Conservation (phyloP, 2,113 vertebrate genomes). For the Psilopogon haemacephalus region DNA sequence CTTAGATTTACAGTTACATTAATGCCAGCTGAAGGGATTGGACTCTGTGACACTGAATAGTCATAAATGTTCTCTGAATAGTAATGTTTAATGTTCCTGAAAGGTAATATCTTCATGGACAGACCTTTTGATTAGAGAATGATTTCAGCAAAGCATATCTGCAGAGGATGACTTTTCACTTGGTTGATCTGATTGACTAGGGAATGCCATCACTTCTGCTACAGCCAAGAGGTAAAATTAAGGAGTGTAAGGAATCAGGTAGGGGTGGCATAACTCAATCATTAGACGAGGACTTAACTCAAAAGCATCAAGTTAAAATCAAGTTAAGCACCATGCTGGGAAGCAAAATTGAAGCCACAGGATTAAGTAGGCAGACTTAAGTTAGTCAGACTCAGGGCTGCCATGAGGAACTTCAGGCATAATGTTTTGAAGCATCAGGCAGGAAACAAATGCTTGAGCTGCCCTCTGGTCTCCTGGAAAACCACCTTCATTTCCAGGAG, state of each 20-base stretch:
- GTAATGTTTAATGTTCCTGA: not conserved
- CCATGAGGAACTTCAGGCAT: not conserved
- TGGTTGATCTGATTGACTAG: not conserved
- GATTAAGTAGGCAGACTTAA: not conserved
- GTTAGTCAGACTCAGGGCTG: not conserved
- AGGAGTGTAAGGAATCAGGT: not conserved
- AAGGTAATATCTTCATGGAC: not conserved
- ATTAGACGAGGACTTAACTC: not conserved
- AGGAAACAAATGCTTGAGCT: constrained; percentile 50
- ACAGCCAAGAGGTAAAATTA: not conserved
- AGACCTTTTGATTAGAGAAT: not conserved
- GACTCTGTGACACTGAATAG: not conserved
- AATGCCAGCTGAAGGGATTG: not conserved
- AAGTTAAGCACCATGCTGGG: not conserved
- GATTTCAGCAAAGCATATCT: not conserved
- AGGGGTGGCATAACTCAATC: not conserved
- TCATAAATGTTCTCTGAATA: not conserved
- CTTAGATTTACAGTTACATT: not conserved
- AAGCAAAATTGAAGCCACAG: not conserved
- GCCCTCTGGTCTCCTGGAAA: constrained; percentile 54
- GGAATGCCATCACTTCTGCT: not conserved
- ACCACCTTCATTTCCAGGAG: constrained; percentile 57
- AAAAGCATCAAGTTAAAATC: not conserved
- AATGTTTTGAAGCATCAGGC: constrained; percentile 37
- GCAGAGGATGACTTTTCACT: not conserved